phyloP scores from a whole-genome alignment of 2,888 invertebrate species.

The Pyralis farinalis region DNA sequence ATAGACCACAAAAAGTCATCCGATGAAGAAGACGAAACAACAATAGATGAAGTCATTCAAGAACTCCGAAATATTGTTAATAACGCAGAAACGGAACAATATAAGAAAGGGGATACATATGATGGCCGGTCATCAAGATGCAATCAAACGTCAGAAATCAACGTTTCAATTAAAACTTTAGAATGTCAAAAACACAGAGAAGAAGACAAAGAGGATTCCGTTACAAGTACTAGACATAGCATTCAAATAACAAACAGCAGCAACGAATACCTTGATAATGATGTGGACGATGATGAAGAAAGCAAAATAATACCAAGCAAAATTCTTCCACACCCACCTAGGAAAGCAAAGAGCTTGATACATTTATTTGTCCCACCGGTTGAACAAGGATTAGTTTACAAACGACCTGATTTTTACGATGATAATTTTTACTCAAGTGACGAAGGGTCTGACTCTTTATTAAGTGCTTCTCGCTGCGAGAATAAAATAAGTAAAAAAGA shows the following conservation, averaged over 20 bases:
- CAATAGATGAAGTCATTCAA: constrained; percentile 93
- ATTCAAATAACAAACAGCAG: constrained; percentile 66
- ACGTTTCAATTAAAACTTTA: constrained; percentile 50
- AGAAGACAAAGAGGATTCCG: constrained; percentile 73
- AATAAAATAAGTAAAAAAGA: constrained; percentile 58
- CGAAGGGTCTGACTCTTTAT: constrained; percentile 86
- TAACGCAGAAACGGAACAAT: constrained; percentile 88
- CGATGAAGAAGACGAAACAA: constrained; percentile 88
- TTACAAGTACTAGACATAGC: constrained; percentile 76
- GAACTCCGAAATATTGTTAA: constrained; percentile 92
- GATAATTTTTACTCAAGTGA: constrained; percentile 82
- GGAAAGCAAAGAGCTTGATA: constrained; percentile 86
- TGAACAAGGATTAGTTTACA: constrained; percentile 80
- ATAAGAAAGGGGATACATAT: constrained; percentile 57
- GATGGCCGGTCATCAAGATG: constrained; percentile 59
- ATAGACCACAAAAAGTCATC: constrained; percentile 58
- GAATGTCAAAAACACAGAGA: constrained; percentile 56
- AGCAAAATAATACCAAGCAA: constrained; percentile 88
- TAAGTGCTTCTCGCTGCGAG: constrained; percentile 82
- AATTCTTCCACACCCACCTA: constrained; percentile 90
- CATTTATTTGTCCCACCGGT: constrained; percentile 84
- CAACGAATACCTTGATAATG: constrained; percentile 71
- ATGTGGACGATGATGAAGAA: constrained; percentile 76
- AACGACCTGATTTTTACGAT: constrained; percentile 77
- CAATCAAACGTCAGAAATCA: constrained; percentile 66